phyloP scores from a whole-genome alignment of 2,888 invertebrate species.

The Limnephilus lunatus region DNA sequence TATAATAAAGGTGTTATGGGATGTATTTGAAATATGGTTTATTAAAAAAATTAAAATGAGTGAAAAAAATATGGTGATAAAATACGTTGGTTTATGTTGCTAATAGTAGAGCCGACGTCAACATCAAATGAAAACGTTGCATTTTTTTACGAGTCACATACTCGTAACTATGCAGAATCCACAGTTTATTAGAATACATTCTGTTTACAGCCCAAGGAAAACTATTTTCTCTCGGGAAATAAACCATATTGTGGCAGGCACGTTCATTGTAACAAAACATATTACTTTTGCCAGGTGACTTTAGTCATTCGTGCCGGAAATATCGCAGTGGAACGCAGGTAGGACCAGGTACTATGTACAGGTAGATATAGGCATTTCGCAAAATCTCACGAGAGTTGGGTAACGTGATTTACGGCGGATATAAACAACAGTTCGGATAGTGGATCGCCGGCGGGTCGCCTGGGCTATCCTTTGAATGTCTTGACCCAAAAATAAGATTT shows the following conservation, averaged over 20 bases:
- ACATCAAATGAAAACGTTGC: neutral
- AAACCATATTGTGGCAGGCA: neutral
- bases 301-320: slow-evolving; percentile 2
- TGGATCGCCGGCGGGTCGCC: neutral
- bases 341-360: neutral
- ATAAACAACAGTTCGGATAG: neutral
- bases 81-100: neutral
- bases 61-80: neutral
- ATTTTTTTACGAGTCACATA: neutral
- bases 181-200: neutral
- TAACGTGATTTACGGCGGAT: neutral
- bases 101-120: neutral
- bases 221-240: neutral
- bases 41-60: no score
- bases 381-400: neutral
- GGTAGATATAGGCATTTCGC: neutral
- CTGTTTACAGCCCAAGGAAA: neutral
- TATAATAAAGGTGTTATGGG: no score
- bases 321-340: neutral
- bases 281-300: neutral
- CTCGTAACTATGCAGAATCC: neutral
- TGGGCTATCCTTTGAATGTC: neutral
- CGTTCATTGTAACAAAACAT: slow-evolving; percentile 2
- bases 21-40: no score
- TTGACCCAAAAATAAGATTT: neutral